Percentiles rank a stretch among this genome's conserved stretches.
Conservation (phyloP, 2,888 invertebrate genomes). For the Tanytarsus gracilentus region DNA sequence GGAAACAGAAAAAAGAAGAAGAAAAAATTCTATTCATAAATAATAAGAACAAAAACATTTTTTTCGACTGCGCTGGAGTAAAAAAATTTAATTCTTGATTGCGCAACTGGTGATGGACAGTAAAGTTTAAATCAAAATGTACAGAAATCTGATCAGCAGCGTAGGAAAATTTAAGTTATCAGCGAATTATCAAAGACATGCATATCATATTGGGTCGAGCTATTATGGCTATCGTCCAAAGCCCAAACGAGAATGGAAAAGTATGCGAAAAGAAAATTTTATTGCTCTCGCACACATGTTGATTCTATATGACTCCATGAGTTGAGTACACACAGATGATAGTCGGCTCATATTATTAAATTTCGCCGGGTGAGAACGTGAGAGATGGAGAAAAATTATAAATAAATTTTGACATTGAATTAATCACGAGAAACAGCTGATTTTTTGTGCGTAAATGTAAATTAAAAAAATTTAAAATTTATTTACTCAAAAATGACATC, state of each 20-base stretch:
- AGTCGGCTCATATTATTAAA: no score
- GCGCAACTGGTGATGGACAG: not conserved
- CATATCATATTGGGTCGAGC: slow-evolving; percentile 15
- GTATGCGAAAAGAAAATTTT: slow-evolving; percentile 34
- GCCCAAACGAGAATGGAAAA: slow-evolving; percentile 36
- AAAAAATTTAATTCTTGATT: not conserved
- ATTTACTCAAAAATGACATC: no score
- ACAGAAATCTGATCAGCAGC: slow-evolving; percentile 9
- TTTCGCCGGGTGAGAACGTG: no score
- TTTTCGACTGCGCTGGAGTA: not conserved
- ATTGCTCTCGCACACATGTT: not conserved
- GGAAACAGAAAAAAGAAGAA: not conserved
- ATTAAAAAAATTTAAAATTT: no score
- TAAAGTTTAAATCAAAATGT: not conserved
- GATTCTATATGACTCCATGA: not conserved
- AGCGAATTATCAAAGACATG: no score
- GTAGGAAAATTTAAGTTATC: no score
- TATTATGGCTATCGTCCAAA: slow-evolving; percentile 39
- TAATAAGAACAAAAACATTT: not conserved
- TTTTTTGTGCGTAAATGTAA: no score
- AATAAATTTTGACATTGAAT: no score
- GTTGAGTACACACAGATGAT: no score
- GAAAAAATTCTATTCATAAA: not conserved
- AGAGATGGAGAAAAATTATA: no score
- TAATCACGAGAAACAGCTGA: no score